Conservation (phyloP, 1,140 invertebrate genomes). For the Brachionus plicatilis region DNA sequence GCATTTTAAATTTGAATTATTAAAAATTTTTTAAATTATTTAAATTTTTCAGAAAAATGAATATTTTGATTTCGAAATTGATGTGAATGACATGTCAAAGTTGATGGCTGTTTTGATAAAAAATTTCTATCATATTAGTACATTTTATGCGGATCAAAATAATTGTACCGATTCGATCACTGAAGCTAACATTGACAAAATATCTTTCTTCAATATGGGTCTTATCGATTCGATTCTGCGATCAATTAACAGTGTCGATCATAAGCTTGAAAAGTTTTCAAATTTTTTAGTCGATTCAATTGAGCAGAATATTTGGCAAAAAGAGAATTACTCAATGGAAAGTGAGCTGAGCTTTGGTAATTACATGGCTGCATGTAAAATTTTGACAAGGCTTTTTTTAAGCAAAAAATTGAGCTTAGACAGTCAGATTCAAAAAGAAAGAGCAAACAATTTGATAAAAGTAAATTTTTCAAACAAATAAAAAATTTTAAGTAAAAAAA, state of each 20-base stretch:
- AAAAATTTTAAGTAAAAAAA: background rate
- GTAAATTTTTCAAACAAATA: background rate
- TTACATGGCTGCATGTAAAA: background rate
- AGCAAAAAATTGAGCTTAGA: background rate
- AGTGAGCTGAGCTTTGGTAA: background rate
- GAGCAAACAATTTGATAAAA: background rate
- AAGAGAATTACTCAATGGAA: background rate
- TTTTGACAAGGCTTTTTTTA: conserved; percentile 2
- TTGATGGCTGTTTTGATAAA: background rate
- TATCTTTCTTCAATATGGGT: background rate
- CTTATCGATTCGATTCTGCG: background rate
- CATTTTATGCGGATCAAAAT: background rate
- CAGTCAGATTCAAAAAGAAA: background rate
- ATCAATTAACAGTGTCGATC: background rate
- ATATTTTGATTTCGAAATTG: background rate
- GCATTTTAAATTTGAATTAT: background rate
- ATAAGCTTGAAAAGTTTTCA: background rate
- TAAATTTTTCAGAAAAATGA: background rate
- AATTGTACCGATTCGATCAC: background rate
- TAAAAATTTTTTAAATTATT: background rate
- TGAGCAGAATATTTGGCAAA: conserved; percentile 17
- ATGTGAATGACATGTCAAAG: background rate
- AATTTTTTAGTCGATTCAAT: background rate
- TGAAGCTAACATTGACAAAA: background rate
- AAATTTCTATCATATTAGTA: background rate